Evolutionary conservation across 1,140 invertebrate species (phyloP).

Genomic region (Eupristina koningsbergeri): DNA sequence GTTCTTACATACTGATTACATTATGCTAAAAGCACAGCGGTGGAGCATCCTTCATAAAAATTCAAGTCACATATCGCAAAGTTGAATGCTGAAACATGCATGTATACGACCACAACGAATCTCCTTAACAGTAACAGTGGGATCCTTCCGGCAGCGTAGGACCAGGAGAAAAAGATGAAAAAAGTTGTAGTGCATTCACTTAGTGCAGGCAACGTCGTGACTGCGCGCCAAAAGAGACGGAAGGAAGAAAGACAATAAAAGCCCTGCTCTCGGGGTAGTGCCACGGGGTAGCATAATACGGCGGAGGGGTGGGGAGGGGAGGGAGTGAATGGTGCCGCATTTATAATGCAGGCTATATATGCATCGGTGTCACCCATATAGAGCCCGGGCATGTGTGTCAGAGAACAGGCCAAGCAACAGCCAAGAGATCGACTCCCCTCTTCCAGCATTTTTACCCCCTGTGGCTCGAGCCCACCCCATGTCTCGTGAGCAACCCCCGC

Average conservation of each 20-base stretch:
- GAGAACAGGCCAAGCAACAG: conserved; percentile 1
- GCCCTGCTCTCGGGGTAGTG: not conserved
- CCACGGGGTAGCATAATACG: conserved; percentile 60
- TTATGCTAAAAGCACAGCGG: conserved; percentile 19
- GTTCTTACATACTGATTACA: conserved; percentile 4
- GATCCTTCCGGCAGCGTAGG: not conserved
- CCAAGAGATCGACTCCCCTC: conserved; percentile 40
- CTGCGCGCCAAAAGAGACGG: conserved; percentile 38
- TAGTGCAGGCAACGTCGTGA: not conserved
- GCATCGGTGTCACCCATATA: conserved; percentile 32
- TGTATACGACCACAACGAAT: conserved; percentile 19
- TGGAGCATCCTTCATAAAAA: conserved; percentile 13
- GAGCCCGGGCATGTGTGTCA: conserved; percentile 4
- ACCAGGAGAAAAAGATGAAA: not conserved
- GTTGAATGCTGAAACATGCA: conserved; percentile 17
- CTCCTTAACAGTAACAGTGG: conserved; percentile 11
- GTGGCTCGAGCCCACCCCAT: not conserved
- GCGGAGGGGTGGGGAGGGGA: too few relatives aligned
- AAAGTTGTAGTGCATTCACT: not conserved
- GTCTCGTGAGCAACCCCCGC: too few relatives aligned
- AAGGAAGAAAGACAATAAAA: conserved; percentile 37
- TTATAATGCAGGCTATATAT: conserved; percentile 62
- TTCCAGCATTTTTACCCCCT: conserved; percentile 55
- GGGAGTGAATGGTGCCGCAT: conserved; percentile 65
- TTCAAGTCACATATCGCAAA: not conserved